Percentiles rank a stretch among this genome's conserved stretches.
Conservation (phyloP, 2,797 vertebrate species). For the Nothura maculosa region DNA sequence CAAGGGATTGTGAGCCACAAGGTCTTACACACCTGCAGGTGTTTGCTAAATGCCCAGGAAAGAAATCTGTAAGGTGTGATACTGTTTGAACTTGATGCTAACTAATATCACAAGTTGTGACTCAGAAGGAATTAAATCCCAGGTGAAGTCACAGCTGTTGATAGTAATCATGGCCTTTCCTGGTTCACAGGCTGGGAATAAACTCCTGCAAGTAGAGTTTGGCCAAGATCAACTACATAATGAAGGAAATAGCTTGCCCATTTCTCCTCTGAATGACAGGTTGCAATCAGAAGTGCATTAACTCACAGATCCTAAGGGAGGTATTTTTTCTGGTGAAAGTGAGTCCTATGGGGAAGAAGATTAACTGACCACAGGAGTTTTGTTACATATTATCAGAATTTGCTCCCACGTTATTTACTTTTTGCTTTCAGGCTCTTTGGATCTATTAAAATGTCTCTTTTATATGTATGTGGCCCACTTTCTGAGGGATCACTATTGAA, state of each 20-base stretch:
- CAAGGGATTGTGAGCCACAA: neutral
- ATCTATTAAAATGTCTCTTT: neutral
- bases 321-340: neutral
- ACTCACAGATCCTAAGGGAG: neutral
- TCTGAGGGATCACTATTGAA: neutral
- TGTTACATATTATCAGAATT: neutral
- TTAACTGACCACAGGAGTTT: neutral
- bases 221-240: neutral
- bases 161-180: rapidly evolving
- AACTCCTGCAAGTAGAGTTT: neutral
- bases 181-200: neutral
- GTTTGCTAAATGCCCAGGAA: rapidly evolving
- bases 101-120: neutral
- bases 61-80: neutral
- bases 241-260: neutral
- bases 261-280: neutral
- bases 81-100: neutral
- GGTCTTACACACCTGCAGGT: rapidly evolving
- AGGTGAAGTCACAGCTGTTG: neutral
- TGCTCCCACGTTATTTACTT: neutral
- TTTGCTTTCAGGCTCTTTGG: neutral
- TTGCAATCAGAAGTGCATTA: neutral
- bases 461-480: neutral
- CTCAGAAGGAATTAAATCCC: neutral
- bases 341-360: neutral